Base-by-base conservation (phyloP, 1,140 invertebrate genomes). In the Anoplolepis gracilipes region DNA sequence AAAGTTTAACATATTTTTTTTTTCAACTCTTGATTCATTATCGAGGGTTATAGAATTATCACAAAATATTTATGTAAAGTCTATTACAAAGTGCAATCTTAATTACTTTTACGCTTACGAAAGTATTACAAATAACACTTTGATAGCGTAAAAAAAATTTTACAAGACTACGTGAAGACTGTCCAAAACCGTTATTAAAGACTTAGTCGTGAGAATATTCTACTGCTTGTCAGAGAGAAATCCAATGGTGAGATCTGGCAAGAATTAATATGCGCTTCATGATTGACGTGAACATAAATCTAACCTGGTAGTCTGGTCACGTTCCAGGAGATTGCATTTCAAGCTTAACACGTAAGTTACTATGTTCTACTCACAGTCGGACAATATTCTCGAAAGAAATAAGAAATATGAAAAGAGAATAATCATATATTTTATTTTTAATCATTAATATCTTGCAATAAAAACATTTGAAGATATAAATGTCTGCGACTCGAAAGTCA, bases 241-340 rank as follows among this genome's bases (percentile, higher is more conserved):
- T 42, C 36, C 78, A n/a, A 72, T 59, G 78, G 59, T 33, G 53
- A 49, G 67, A 82, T 82, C 67, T 57, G 65, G 65, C 78, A 82
- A 73, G 53, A 82, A 82, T 82, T 82, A 82, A 82, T 82, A 82
- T 73, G 78, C 78, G 67, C 53, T 61, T 82, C 53, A 55, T 73
- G 78, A 82, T 73, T 82, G 78, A 82, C 78, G 78, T 73, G 67
- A 82, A 82, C 78, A 73, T 82, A 82, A 82, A 82, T 82, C 78
- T 59, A 82, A 73, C 78, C 67, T 82, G 67, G 78, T 82, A 82
- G 78, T 81, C 78, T 25, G 78, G 78, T 82, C 67, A 82, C 78
- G 78, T 72, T 82, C 25, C 78, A 73, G 67, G 67, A 82, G 67
- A 82, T 82, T 82, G 67, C 78, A 28, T 72, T 81, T 82, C 78